Base-by-base conservation (phyloP, 2,888 invertebrate species). In the Scaptomyza tumidula region DNA sequence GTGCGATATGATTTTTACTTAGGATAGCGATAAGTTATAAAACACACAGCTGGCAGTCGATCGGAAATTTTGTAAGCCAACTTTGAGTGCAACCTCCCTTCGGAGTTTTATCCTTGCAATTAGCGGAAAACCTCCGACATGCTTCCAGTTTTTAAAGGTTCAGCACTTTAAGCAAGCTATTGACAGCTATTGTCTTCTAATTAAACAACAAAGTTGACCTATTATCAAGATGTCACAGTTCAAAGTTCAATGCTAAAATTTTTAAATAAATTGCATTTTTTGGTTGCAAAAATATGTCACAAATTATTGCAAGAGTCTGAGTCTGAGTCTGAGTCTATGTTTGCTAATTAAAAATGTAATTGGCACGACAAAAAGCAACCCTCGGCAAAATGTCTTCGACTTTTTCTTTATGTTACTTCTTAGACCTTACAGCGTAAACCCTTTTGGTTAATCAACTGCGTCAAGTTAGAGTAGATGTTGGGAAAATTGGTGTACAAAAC, bases 141-240 rank as follows among this genome's bases (percentile, higher is more conserved):
- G 13, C 7, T 48, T 67, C 57, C 64, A 48, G 54, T 41, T 43
- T 33, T 48, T 37, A 9, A 13, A 37, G 66, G 63, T 37, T 43
- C 49, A 43, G 9, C 43, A 45, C 46, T 44, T 56, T 45, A 37
- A 68, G 68, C 66, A 64, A 58, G 45, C 78, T 73, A 84, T 88
- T 84, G 83, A 84, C 83, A 84, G 86, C 88, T 86, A 88, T 84
- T 86, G 83, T 84, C 66, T 58, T 55, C 69, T 84, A 84, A 84
- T 84, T 84, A 84, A 84, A 86, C 80, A 88, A 84, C 84, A 84
- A 84, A 86, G 80, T 73, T 84, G 88, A 84, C 88, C 88, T 70
- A 67, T 77, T 83, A 75, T 72, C 75, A 78, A 80, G 84, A 69
- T 64, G 60, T 69, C 66, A 53, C 56, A 75, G 86, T 67, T 41